Base-by-base conservation (phyloP, 2,113 vertebrate species). In the Bos indicus region DNA sequence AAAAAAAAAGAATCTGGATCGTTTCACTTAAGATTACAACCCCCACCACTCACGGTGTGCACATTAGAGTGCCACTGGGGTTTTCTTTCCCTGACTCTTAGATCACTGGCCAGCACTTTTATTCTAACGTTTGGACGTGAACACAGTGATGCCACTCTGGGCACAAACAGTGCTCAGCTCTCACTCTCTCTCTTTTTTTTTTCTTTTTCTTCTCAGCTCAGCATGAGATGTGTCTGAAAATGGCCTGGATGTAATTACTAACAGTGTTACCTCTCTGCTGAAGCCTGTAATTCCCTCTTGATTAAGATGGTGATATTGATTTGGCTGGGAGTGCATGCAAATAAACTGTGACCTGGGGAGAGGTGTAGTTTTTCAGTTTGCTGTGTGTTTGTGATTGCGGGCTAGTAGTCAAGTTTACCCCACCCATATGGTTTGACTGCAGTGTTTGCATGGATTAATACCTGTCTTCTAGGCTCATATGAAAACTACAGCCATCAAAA, bases 241-340 rank as follows among this genome's bases (percentile, higher is more conserved):
- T 56, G 88, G 88, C 84, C 92, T 80, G 81, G 84, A 80, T 82
- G 52, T 90, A 96, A 95, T 96, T 26, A 1, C 54, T 94, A 83
- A 89, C 94, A 92, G 48, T 83, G 94, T 97, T 89, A 94, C 90
- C 90, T 94, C 95, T 98, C 82, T 88, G 94, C 94, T 12, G 95
- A 96, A 94, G 92, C 90, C 95, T 96, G 88, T 97, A 97, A 98
- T 98, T 98, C 97, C 77, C 85, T 88, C 97, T 97, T 97, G 97
- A 98, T 98, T 98, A 97, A 97, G 92, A 97, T 93, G 92, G 96
- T 0, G 78, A 97, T 95, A 98, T 92, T 98, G 97, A 98, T 97
- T 98, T 97, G 94, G 83, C 98, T 97, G 96, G 77, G 90, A 97
- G 92, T 95, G 91, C 96, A 93, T 97, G 90, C 94, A 98, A 98